A percentile compares a stretch with the other conserved stretches of the same genome.
Evolutionary conservation across 2,888 invertebrate genomes (phyloP).

Genomic region (Erebia epiphron): DNA sequence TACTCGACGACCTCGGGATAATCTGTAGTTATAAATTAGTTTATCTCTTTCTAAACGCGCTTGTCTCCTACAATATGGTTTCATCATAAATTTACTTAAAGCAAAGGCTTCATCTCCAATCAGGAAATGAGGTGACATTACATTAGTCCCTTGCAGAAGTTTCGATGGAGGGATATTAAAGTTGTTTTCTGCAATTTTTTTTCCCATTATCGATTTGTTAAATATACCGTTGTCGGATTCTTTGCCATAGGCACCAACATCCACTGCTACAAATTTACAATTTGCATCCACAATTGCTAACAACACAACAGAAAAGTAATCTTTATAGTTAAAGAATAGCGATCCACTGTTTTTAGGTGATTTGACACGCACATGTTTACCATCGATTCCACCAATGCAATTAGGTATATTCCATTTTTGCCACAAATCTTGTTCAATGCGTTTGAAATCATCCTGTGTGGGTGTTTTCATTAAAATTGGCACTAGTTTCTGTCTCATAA

Average conservation of each 20-base stretch:
- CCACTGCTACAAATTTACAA: too few relatives aligned
- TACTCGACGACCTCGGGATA: constrained; percentile 8
- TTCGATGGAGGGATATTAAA: constrained; percentile 3
- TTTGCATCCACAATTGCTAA: too few relatives aligned
- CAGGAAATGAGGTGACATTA: too few relatives aligned
- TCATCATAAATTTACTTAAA: not conserved
- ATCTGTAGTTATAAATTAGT: constrained; percentile 17
- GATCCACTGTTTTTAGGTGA: constrained; percentile 35
- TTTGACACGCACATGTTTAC: constrained; percentile 42
- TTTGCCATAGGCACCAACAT: not conserved
- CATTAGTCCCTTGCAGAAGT: too few relatives aligned
- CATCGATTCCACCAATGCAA: constrained; percentile 36
- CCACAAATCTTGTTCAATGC: not conserved
- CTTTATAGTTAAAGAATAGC: too few relatives aligned
- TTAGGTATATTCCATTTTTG: constrained; percentile 8
- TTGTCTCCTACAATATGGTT: too few relatives aligned
- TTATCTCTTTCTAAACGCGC: too few relatives aligned
- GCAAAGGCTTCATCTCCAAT: constrained; percentile 21
- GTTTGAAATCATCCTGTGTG: constrained; percentile 13
- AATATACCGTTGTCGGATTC: constrained; percentile 9
- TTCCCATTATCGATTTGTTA: constrained; percentile 19
- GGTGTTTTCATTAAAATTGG: constrained; percentile 21
- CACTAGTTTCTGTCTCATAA: constrained; percentile 26
- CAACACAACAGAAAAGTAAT: too few relatives aligned
- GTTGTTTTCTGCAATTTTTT: constrained; percentile 15